Base-by-base conservation (phyloP, 2,888 invertebrate genomes). In the Nomada flava region DNA sequence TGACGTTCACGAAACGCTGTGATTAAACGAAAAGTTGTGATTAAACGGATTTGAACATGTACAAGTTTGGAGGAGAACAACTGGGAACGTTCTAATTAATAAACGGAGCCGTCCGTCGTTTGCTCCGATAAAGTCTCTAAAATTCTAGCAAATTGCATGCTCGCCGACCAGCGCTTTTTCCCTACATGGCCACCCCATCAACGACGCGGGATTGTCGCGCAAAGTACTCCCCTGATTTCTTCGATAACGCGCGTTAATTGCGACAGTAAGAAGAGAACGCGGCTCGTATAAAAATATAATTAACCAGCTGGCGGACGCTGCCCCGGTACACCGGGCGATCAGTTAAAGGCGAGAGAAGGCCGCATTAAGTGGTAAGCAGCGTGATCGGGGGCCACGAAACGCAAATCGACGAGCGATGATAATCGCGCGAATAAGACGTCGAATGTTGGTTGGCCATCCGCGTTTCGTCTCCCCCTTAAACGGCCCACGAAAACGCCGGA, bases 381-480 rank as follows among this genome's bases (percentile, higher is more conserved):
- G 60, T 63, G 75, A 73, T 70, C 76, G 75, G 62, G 71, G 63
- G 59, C 73, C 57, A 74, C 76, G 75, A 76, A 79, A 84, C 81
- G 83, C 87, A 77, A 79, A 86, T 83, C 85, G 85, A 75, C 85
- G 70, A 79, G 79, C 82, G 87, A 85, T 87, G 89, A 91, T 90
- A 90, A 90, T 91, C 91, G 89, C 89, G 89, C 87, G 89, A 91
- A 90, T 89, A 89, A 91, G 89, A 90, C 88, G 88, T 91, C 87
- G 84, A 88, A 89, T 86, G 87, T 83, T 85, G 84, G 84, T 42
- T 42, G 65, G 55, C 53, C 76, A 55, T 75, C 78, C 81, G 73
- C 81, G 83, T 79, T 76, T 69, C 77, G 72, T 74, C 76, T 79
- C 59, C 72, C 76, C 68, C 71, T 84, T 10, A 76, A 82, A 76